These are phyloP conservation scores for Acrobasis consociella DNA, from an alignment of 2,888 invertebrate genomes.

Conservation along the genomic window DNA sequence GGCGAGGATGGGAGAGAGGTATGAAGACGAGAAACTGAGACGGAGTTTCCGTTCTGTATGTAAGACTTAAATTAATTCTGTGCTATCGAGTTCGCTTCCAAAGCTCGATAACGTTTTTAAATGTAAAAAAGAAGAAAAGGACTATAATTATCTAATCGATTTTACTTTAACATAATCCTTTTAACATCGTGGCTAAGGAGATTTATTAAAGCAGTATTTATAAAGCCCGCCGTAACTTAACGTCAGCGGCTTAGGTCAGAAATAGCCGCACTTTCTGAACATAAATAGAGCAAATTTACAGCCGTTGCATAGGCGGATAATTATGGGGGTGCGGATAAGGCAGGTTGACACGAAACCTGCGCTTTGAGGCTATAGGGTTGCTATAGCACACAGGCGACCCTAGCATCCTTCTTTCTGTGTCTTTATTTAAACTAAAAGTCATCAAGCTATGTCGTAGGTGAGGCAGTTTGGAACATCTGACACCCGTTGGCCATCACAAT, in stretches of 20 bases:
- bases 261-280: neutral
- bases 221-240: slow-evolving; percentile 8
- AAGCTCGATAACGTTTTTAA: no score
- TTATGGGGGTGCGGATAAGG: slow-evolving; percentile 3
- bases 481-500: no score
- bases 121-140: no score
- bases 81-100: no score
- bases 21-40: no score
- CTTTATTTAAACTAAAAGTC: neutral
- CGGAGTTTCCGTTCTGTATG: no score
- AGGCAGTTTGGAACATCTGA: no score
- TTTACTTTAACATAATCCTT: no score
- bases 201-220: neutral
- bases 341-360: neutral
- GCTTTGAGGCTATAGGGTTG: neutral
- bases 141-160: no score
- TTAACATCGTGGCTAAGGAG: neutral
- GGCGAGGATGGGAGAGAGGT: no score
- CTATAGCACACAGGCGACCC: neutral
- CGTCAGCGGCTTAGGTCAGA: slow-evolving; percentile 7
- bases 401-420: neutral
- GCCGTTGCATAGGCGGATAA: slow-evolving; percentile 8
- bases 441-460: no score
- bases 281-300: slow-evolving; percentile 9
- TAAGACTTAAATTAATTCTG: no score